Base-by-base conservation (phyloP, 2,113 vertebrate genomes). In the Seriola quinqueradiata region DNA sequence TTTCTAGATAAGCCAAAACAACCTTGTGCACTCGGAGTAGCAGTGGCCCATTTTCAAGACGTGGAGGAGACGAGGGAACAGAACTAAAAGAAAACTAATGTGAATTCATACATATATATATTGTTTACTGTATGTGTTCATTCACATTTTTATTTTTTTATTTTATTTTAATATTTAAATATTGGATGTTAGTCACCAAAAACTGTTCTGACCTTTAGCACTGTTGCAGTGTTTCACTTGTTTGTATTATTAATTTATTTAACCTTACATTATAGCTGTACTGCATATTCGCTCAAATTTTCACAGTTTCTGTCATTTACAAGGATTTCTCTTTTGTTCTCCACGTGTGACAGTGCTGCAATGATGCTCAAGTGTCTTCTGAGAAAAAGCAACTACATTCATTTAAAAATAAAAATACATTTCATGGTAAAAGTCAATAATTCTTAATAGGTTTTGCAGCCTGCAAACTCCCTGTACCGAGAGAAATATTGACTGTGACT, bases 1-100 rank as follows among this genome's bases (percentile, higher is more conserved):
- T 94, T 94, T 91, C 23, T 90, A 90, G 89, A 92, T 94, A 94
- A 93, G 90, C 89, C 84, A 91, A 84, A 84, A 79, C 75, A 88
- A 92, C 90, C 84, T 88, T 83, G 76, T 44, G 36, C 60, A 63
- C 70, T 64, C 44, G 0, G 48, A 90, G 74, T 13, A 28, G 16
- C 61, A 46, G 75, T 48, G 78, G 72, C 67, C 63, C 58, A 50
- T 70, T 70, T 86, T 58, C 58, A 12, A 54, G 46, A 42, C 7
- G 23, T 12, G 19, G 61, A 46, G 28, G 21, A 67, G 28, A 52
- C 1, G 8, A 36, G 19, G 13, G 17, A 63, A 54, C 4, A 73
- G 1, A 36, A 36, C 34, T 5, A 36, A 36, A 36, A 36, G 34
- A 5, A 36, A 4, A 36, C 34, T 5, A 36, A 36, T 36, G 34